A percentile compares a stretch with the other conserved stretches of the same genome.
These are phyloP conservation scores for Plebejus melissa DNA, from an alignment of 2,888 invertebrate genomes.

Conservation along the genomic window DNA sequence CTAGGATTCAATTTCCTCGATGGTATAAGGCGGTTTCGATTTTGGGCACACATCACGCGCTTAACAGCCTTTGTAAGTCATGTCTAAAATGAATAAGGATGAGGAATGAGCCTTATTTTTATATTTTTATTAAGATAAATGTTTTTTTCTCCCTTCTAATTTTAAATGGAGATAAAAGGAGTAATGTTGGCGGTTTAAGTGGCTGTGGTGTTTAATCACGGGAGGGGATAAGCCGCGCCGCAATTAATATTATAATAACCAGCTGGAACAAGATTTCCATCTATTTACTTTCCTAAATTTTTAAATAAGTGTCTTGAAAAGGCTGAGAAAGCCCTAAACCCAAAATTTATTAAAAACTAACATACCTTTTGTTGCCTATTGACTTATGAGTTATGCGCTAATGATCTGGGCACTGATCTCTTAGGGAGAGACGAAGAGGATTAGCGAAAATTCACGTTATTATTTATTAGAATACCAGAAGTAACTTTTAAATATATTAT, in stretches of 20 bases:
- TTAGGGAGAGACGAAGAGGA: no score
- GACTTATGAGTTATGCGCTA: no score
- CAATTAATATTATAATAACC: not conserved
- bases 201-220: slow-evolving; percentile 6
- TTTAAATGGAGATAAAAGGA: slow-evolving; percentile 6
- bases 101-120: not conserved
- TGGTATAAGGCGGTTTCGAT: no score
- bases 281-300: not conserved
- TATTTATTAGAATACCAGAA: no score
- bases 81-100: not conserved
- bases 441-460: no score
- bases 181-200: not conserved
- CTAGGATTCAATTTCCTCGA: no score
- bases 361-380: no score
- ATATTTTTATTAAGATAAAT: not conserved
- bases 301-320: not conserved
- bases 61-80: not conserved
- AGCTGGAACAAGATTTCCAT: not conserved
- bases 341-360: not conserved
- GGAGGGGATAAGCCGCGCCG: not conserved
- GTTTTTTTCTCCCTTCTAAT: not conserved
- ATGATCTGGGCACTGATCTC: no score
- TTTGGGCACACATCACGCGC: no score
- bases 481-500: no score
- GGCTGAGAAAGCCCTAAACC: not conserved